These are phyloP conservation scores for Torymus auratus DNA, from an alignment of 2,888 invertebrate species.

Conservation along the genomic window DNA sequence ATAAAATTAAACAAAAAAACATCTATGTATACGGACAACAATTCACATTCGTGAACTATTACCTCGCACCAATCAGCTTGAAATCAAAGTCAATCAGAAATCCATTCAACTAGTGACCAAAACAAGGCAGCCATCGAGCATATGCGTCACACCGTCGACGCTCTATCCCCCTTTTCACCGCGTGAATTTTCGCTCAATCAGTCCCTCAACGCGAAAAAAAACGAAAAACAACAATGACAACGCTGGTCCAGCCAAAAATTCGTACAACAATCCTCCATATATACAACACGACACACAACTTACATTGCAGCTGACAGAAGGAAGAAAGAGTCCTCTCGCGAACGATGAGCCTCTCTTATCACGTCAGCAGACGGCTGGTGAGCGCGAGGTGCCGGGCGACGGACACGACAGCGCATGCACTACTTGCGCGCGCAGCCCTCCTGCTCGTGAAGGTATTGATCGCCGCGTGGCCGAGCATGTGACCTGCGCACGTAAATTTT, in stretches of 20 bases:
- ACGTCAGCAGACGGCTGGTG: conserved; percentile 10
- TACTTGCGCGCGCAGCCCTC: neutral
- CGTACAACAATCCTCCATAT: too few relatives aligned
- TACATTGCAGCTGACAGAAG: too few relatives aligned
- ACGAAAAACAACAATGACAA: too few relatives aligned
- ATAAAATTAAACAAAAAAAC: too few relatives aligned
- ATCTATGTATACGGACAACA: too few relatives aligned
- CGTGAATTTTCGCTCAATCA: neutral
- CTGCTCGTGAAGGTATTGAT: conserved; percentile 39
- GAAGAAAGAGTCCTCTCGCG: neutral
- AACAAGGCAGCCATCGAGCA: neutral
- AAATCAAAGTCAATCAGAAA: neutral
- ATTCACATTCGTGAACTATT: too few relatives aligned
- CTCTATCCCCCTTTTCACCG: neutral
- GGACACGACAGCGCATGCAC: conserved; percentile 40
- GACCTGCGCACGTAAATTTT: neutral
- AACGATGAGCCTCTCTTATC: conserved; percentile 15
- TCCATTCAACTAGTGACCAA: conserved; percentile 14
- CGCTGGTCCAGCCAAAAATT: too few relatives aligned
- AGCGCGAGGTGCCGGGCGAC: too few relatives aligned
- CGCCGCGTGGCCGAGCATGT: neutral
- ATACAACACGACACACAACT: too few relatives aligned
- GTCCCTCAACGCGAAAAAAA: too few relatives aligned
- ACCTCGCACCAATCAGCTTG: too few relatives aligned
- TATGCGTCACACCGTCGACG: neutral